These are phyloP conservation scores for Xerus inauris DNA, from an alignment of 2,113 vertebrate species.

Conservation along the genomic window DNA sequence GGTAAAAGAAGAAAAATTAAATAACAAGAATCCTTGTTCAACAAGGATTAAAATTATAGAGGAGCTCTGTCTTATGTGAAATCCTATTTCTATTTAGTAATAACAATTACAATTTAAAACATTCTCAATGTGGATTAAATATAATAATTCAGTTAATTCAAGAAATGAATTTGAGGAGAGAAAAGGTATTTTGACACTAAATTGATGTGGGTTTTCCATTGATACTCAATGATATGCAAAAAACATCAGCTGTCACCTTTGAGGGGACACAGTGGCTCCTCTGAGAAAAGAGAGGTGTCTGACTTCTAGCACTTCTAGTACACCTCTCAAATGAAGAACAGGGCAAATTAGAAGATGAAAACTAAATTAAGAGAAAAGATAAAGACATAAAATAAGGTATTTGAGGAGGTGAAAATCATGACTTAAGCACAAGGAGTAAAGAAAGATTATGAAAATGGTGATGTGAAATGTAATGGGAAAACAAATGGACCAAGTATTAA, in stretches of 20 bases:
- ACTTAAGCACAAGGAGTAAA: neutral
- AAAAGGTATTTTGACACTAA: neutral
- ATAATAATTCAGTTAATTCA: conserved; percentile 7
- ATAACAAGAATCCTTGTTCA: neutral
- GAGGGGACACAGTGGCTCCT: neutral
- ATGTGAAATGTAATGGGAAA: neutral
- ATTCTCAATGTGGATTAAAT: neutral
- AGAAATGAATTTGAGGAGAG: neutral
- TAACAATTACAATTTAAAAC: conserved; percentile 25
- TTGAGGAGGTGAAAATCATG: neutral
- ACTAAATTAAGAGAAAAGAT: neutral
- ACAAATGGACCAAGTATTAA: neutral
- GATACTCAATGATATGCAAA: neutral
- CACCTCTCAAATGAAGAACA: neutral
- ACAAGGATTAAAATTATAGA: neutral
- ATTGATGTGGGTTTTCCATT: neutral
- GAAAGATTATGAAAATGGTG: neutral
- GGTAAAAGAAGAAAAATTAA: neutral
- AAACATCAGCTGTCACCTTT: neutral
- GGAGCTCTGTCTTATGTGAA: neutral
- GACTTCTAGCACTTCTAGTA: neutral
- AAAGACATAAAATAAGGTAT: conserved; percentile 3
- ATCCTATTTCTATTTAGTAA: conserved; percentile 1
- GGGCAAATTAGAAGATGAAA: neutral
- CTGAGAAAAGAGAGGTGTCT: neutral